Evolutionary conservation across 2,113 vertebrate species (phyloP).

Genomic region (Pelodiscus sinensis): DNA sequence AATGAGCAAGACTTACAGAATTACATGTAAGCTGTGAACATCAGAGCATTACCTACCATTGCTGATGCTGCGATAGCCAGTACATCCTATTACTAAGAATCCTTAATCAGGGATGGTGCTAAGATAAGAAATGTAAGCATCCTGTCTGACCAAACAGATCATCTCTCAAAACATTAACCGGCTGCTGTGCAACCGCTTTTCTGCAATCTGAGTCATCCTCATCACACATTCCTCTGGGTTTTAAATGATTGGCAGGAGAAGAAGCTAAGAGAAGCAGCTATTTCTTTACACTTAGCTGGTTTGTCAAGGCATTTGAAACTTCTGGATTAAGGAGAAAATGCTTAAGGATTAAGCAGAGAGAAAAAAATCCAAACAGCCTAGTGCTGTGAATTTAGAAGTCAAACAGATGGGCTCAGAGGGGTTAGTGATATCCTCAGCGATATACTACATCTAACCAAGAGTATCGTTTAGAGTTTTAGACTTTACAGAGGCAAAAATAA

Average conservation of each 20-base stretch:
- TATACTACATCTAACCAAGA: conserved; percentile 57
- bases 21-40: conserved; percentile 65
- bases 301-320: conserved; percentile 73
- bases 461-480: conserved; percentile 57
- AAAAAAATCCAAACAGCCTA: conserved; percentile 61
- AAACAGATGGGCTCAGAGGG: conserved; percentile 54
- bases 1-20: conserved; percentile 66
- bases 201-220: conserved; percentile 66
- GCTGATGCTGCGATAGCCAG: conserved; percentile 18
- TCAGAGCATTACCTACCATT: conserved; percentile 58
- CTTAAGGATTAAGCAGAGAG: conserved; percentile 70
- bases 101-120: neutral
- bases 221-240: conserved; percentile 59
- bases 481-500: conserved; percentile 57
- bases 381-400: conserved; percentile 65
- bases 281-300: conserved; percentile 67
- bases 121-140: conserved; percentile 49
- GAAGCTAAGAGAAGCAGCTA: conserved; percentile 68
- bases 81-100: conserved; percentile 53
- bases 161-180: conserved; percentile 65
- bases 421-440: conserved; percentile 57
- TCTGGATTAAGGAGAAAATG: conserved; percentile 74
- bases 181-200: conserved; percentile 65
- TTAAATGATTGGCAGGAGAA: conserved; percentile 68
- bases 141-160: conserved; percentile 53